phyloP scores from a whole-genome alignment of 2,797 vertebrate genomes.

The Oophaga sylvatica region DNA sequence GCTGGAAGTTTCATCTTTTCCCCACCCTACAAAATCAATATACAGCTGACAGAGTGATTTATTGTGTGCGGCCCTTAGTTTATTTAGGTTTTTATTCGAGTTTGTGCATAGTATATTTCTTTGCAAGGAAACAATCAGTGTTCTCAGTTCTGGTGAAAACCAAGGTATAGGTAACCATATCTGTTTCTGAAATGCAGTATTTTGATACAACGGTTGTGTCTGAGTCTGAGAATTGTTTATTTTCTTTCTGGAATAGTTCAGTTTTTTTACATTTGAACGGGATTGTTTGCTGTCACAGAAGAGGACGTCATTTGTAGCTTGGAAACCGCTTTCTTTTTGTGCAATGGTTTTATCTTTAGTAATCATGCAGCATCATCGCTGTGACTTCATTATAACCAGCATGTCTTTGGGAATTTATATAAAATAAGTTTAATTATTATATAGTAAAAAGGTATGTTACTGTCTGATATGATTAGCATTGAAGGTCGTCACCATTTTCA shows the following conservation, averaged over 20 bases:
- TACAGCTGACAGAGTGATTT: slow-evolving; percentile 61
- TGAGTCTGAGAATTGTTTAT: not conserved
- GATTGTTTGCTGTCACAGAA: not conserved
- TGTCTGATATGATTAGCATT: not conserved
- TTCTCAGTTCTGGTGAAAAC: slow-evolving; percentile 14
- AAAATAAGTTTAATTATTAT: too few species aligned
- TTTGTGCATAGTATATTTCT: slow-evolving; percentile 39
- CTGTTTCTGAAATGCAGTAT: not conserved
- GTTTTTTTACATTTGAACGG: not conserved
- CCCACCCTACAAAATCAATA: slow-evolving; percentile 57
- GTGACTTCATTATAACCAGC: not conserved
- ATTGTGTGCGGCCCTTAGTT: slow-evolving; percentile 52
- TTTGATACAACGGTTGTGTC: not conserved
- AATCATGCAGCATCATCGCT: not conserved
- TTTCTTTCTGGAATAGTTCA: not conserved
- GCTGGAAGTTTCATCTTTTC: slow-evolving; percentile 60
- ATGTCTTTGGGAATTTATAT: not conserved
- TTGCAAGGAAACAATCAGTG: slow-evolving; percentile 22
- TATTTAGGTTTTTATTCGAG: slow-evolving; percentile 51
- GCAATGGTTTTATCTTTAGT: not conserved
- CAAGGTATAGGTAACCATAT: too few species aligned
- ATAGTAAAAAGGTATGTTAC: not conserved
- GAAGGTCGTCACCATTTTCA: not conserved
- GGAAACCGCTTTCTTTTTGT: not conserved
- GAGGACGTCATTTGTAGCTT: not conserved